Evolutionary conservation across 1,140 invertebrate species (phyloP).

Genomic region (Nasonia giraulti): DNA sequence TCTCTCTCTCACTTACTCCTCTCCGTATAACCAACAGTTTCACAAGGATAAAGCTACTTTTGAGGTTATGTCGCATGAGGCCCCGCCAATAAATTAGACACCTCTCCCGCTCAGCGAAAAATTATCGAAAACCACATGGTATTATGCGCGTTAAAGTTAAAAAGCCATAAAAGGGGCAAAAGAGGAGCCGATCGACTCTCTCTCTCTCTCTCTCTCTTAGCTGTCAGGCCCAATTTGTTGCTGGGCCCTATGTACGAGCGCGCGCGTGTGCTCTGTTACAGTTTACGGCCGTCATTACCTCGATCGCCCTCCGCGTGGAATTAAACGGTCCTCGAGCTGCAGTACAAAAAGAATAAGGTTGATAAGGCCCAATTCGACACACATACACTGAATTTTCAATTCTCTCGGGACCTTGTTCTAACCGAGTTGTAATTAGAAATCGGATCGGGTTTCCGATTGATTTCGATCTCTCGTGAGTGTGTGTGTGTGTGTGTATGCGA

Average conservation of each 20-base stretch:
- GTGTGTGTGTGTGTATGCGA: not conserved
- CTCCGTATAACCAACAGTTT: not conserved
- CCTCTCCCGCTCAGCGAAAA: no score
- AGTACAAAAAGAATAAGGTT: constrained; percentile 19
- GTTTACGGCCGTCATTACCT: constrained; percentile 70
- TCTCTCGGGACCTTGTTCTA: not conserved
- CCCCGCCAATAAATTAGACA: no score
- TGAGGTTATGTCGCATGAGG: not conserved
- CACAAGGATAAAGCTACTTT: not conserved
- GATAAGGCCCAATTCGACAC: constrained; percentile 31
- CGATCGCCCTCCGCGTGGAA: constrained; percentile 63
- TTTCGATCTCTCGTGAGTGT: constrained; percentile 15
- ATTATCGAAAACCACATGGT: not conserved
- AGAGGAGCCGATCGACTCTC: not conserved
- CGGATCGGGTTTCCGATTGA: constrained; percentile 49
- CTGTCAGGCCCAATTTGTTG: constrained; percentile 68
- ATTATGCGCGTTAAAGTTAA: no score
- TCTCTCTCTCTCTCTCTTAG: not conserved
- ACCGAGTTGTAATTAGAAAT: constrained; percentile 49
- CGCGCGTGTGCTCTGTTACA: constrained; percentile 58
- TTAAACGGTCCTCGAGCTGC: constrained; percentile 64
- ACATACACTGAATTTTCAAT: not conserved
- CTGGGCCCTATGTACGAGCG: constrained; percentile 13
- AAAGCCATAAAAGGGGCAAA: no score
- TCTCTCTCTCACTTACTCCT: not conserved